These are phyloP conservation scores for Oscheius sp. DNA, from an alignment of 2,888 invertebrate species.

Conservation along the genomic window DNA sequence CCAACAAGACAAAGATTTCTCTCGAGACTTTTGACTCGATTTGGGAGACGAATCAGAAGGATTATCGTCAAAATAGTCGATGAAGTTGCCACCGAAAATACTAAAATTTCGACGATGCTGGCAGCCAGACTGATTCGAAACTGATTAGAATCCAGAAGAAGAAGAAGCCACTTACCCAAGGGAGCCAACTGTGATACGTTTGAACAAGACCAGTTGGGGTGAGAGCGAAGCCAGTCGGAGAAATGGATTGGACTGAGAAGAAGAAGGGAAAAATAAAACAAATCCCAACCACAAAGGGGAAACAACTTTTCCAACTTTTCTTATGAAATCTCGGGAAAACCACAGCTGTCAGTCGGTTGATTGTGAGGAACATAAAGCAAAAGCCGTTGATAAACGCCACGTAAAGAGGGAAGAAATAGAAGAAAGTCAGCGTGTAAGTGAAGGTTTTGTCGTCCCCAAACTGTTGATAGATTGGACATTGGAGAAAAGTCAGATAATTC, in stretches of 20 bases:
- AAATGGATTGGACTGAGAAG: not conserved
- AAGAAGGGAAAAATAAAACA: not conserved
- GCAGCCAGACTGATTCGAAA: not conserved
- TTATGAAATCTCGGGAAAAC: not conserved
- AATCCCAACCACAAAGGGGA: not conserved
- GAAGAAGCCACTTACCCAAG: not conserved
- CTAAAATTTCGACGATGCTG: not conserved
- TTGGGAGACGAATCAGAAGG: not conserved
- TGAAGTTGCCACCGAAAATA: not conserved
- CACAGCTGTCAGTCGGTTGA: not conserved
- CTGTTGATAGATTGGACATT: not conserved
- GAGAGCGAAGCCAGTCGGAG: not conserved
- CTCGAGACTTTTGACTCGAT: not conserved
- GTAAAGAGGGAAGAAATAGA: not conserved
- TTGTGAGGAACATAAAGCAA: not conserved
- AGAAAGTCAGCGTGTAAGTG: not conserved
- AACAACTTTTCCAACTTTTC: not conserved
- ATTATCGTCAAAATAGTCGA: not conserved
- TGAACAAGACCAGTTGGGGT: not conserved
- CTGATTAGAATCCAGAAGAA: not conserved
- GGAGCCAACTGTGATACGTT: not conserved
- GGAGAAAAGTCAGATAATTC: not conserved
- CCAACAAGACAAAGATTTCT: not conserved
- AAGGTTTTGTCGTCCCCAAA: not conserved
- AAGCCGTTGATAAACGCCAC: not conserved